A percentile compares a stretch with the other conserved stretches of the same genome.
Conservation (phyloP, 1,140 invertebrate genomes). For the Drosophila trapezifrons region DNA sequence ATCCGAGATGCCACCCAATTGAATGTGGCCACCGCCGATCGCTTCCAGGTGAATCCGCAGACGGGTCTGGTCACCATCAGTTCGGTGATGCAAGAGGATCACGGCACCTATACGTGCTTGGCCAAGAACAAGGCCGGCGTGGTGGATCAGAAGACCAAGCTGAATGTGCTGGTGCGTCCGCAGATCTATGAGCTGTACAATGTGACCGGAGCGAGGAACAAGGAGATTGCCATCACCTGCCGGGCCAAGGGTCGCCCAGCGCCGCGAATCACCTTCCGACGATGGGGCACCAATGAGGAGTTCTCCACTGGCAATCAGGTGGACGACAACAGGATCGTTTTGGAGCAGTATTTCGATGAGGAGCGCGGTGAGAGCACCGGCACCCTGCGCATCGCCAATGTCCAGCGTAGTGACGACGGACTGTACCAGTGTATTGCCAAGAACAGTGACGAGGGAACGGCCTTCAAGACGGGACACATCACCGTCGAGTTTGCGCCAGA, state of each 20-base stretch:
- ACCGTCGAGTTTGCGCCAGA: constrained; percentile 92
- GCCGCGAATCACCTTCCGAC: constrained; percentile 89
- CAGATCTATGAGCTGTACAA: constrained; percentile 92
- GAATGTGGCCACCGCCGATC: constrained; percentile 88
- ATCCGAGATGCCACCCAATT: constrained; percentile 88
- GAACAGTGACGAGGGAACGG: constrained; percentile 92
- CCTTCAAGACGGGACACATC: constrained; percentile 91
- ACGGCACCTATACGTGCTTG: constrained; percentile 92
- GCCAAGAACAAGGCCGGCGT: constrained; percentile 92
- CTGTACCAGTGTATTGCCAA: constrained; percentile 94
- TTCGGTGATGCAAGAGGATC: constrained; percentile 90
- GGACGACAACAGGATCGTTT: constrained; percentile 87
- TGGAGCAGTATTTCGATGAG: constrained; percentile 86
- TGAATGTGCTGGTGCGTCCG: constrained; percentile 90
- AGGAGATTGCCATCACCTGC: constrained; percentile 89
- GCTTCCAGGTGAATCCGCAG: constrained; percentile 90
- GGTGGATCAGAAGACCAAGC: constrained; percentile 85
- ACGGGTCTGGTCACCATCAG: constrained; percentile 90
- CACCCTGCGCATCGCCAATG: constrained; percentile 87
- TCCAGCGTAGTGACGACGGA: constrained; percentile 91
- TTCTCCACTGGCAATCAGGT: constrained; percentile 87
- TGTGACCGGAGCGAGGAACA: constrained; percentile 87
- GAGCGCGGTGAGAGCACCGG: constrained; percentile 87
- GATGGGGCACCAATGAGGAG: constrained; percentile 85
- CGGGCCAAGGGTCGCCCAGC: constrained; percentile 90